Percentiles rank a stretch among this genome's conserved stretches.
These are phyloP conservation scores for Diorhabda elongata DNA, from an alignment of 1,140 invertebrate species.

Conservation along the genomic window DNA sequence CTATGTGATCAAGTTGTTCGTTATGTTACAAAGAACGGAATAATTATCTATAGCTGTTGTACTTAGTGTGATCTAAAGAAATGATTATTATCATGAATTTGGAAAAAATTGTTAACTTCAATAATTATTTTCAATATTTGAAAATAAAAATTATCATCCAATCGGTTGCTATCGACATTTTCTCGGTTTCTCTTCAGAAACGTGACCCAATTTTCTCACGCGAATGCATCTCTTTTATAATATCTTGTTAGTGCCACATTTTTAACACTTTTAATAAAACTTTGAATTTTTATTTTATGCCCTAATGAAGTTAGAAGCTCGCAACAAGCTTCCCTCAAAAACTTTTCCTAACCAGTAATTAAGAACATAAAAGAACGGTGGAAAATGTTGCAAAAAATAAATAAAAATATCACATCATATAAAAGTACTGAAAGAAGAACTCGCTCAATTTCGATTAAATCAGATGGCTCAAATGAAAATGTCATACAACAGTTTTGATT, in stretches of 20 bases:
- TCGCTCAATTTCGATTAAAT: too few relatives aligned
- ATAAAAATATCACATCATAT: neutral
- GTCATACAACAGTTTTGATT: too few relatives aligned
- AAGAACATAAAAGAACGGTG: neutral
- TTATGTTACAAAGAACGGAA: too few relatives aligned
- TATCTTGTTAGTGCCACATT: neutral
- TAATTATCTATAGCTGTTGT: too few relatives aligned
- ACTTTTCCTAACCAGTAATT: conserved; percentile 9
- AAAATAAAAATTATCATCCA: neutral
- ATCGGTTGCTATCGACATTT: neutral
- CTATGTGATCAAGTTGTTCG: too few relatives aligned
- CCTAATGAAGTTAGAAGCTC: conserved; percentile 4
- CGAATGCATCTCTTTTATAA: conserved; percentile 2
- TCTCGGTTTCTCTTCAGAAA: neutral
- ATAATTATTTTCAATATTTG: too few relatives aligned
- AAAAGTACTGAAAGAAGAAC: neutral
- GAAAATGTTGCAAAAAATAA: neutral
- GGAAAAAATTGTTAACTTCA: too few relatives aligned
- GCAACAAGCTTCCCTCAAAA: neutral
- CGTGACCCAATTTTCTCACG: neutral
- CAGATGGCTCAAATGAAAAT: too few relatives aligned
- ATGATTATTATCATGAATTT: too few relatives aligned
- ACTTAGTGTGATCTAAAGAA: too few relatives aligned
- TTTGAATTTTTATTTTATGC: conserved; percentile 8
- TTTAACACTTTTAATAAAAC: conserved; percentile 13